These are phyloP conservation scores for Scotopteryx bipunctaria DNA, from an alignment of 2,888 invertebrate genomes.

Conservation along the genomic window DNA sequence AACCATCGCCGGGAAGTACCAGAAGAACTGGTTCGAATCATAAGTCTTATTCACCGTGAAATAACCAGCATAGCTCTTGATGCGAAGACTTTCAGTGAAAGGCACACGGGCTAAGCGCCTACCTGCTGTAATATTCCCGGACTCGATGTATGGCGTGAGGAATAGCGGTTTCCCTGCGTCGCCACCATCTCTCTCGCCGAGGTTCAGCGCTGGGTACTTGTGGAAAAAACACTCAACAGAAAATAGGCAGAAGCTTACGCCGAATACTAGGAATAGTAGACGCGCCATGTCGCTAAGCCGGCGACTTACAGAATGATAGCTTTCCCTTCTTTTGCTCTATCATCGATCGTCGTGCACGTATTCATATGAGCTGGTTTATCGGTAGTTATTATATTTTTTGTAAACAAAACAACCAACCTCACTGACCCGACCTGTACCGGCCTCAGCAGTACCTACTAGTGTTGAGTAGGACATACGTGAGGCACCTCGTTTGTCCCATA, in stretches of 20 bases:
- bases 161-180: conserved; percentile 86
- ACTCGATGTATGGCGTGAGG: conserved; percentile 89
- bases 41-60: conserved; percentile 91
- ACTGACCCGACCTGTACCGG: too few relatives aligned
- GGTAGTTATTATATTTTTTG: too few relatives aligned
- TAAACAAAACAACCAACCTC: too few relatives aligned
- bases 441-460: too few relatives aligned
- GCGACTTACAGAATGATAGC: conserved; percentile 5
- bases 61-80: conserved; percentile 90
- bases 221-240: conserved; percentile 58
- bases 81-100: conserved; percentile 82
- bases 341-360: conserved; percentile 24
- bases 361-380: too few relatives aligned
- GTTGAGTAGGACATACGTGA: too few relatives aligned
- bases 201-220: conserved; percentile 61
- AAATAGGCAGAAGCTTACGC: conserved; percentile 47
- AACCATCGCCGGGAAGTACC: conserved; percentile 92
- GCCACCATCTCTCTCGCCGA: conserved; percentile 57
- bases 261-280: conserved; percentile 35
- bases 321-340: conserved; percentile 31
- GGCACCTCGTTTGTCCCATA: too few relatives aligned
- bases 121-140: conserved; percentile 87
- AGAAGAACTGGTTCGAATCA: conserved; percentile 94
- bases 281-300: conserved; percentile 49
- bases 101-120: conserved; percentile 80